Conservation (phyloP, 2,797 vertebrate genomes). For the Eulemur albifrons region DNA sequence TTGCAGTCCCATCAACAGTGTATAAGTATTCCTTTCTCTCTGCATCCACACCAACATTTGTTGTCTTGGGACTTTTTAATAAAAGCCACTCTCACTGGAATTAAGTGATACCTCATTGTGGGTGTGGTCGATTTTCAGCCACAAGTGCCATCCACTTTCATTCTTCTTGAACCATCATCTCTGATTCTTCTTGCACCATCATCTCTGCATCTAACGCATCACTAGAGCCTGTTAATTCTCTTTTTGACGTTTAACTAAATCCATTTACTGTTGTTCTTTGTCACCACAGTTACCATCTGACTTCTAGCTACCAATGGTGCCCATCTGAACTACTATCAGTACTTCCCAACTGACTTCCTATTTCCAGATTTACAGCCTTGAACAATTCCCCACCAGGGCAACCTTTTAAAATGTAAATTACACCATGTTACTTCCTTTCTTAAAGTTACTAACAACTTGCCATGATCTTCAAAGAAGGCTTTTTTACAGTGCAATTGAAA, state of each 20-base stretch:
- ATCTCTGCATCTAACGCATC: not conserved
- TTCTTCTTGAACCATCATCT: no score
- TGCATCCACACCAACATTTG: no score
- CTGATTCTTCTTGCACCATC: not conserved
- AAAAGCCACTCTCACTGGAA: no score
- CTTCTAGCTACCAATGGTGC: not conserved
- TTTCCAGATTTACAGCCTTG: not conserved
- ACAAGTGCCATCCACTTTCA: no score
- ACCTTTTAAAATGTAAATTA: not conserved
- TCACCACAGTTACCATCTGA: not conserved
- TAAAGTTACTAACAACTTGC: not conserved
- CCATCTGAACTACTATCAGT: not conserved
- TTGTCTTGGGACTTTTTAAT: no score
- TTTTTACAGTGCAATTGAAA: not conserved
- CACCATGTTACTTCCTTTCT: not conserved
- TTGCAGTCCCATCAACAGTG: no score
- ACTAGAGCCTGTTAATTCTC: not conserved
- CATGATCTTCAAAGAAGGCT: not conserved
- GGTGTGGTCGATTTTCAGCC: no score
- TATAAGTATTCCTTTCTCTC: no score
- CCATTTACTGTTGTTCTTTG: not conserved
- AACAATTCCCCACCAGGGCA: not conserved
- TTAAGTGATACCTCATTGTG: no score
- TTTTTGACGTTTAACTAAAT: not conserved
- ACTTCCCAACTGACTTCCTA: not conserved